Evolutionary conservation across 2,113 vertebrate species (phyloP), one percentile per base, ranked within the genome.

Genomic region (Sylvia atricapilla): DNA sequence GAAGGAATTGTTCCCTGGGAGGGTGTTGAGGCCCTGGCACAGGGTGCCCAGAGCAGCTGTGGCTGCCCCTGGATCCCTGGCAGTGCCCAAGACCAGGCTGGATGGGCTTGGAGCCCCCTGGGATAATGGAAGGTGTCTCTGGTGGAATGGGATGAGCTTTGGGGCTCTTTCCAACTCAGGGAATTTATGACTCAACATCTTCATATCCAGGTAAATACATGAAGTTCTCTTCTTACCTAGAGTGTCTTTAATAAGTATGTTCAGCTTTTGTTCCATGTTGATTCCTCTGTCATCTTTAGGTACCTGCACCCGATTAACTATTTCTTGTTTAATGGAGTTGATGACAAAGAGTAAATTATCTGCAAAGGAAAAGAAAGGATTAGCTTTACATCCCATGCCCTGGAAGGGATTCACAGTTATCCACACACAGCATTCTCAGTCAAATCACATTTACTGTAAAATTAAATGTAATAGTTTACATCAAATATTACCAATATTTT

Each of bases 241-340:
- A 70, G 99, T 99, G 90, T 99, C 99, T 96, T 99, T 98, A 96
- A 99, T 98, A 93, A 99, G 99, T 39, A 98, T 93, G 86, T 99
- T 99, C 96, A 99, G 96, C 93, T 98, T 99, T 79, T 99, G 99
- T 4, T 98, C 98, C 99, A 99, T 99, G 98, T 98, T 98, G 95
- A 97, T 97, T 98, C 93, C 98, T 96, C 98, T 98, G 52, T 94
- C 99, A 77, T 98, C 98, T 89, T 98, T 98, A 81, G 98, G 98
- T 97, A 98, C 98, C 96, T 99, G 99, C n/a, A 99, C 99, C 93
- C 98, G 98, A 86, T 95, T 98, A 96, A 99, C 99, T 76, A 99
- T 99, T 97, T 99, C 99, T 97, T 99, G 99, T 97, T 99, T 99
- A 97, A 99, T 99, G 94, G 99, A 98, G 84, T 99, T 99, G 97